Evolutionary conservation across 2,113 vertebrate species (phyloP).

Genomic region (Misgurnus mizolepis): DNA sequence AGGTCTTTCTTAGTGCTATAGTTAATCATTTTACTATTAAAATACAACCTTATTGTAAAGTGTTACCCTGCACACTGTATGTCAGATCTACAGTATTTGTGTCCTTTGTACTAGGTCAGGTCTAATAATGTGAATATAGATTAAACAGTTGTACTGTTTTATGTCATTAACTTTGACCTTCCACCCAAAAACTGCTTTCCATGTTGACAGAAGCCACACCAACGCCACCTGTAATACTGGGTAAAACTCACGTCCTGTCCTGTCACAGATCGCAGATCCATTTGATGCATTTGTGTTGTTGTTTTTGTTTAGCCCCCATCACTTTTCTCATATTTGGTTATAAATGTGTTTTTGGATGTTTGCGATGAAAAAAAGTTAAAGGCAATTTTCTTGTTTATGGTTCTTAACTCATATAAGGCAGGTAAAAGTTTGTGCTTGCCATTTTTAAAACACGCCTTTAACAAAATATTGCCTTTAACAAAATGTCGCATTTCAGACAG

Average conservation of each 20-base stretch:
- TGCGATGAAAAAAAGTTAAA: conserved; percentile 19
- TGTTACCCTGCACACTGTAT: background rate
- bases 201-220: conserved; percentile 91
- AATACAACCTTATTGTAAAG: no score
- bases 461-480: conserved; percentile 15
- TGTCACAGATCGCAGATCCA: conserved; percentile 48
- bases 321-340: conserved; percentile 6
- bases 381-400: background rate
- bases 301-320: conserved; percentile 17
- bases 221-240: conserved; percentile 91
- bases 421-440: background rate
- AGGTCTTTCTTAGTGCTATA: background rate
- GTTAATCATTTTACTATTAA: background rate
- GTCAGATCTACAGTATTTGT: background rate
- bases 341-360: conserved; percentile 19
- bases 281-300: conserved; percentile 32
- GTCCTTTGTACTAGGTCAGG: background rate
- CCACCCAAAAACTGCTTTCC: conserved; percentile 82
- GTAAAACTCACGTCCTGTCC: conserved; percentile 82
- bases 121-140: background rate
- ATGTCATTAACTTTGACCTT: conserved; percentile 61
- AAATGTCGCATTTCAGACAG: background rate
- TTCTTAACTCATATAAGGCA: conserved; percentile 3
- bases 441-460: background rate
- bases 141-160: conserved; percentile 28